Evolutionary conservation across 2,888 invertebrate species (phyloP), one percentile per base, ranked within the genome.

Genomic region (Pristionchus mayeri): DNA sequence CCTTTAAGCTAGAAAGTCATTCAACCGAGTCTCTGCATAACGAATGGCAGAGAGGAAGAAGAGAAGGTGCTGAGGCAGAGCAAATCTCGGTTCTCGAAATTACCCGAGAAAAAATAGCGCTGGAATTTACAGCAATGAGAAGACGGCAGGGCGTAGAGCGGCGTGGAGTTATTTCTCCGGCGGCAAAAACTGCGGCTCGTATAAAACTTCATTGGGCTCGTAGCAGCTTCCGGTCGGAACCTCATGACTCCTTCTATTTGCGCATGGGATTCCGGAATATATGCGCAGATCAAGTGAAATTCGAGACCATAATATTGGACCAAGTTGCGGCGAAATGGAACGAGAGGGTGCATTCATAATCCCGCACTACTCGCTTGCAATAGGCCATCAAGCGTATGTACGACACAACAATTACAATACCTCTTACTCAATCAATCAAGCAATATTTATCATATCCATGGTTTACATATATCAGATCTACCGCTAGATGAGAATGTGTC

Each of bases 21-120:
- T 63, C 34, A 63, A 63, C 34, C 63, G 63, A 34, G 63, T 21
- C 34, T 60, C 13, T 63, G 63, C 63, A 63, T 63, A 63, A 63
- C 63, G 63, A 37, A 63, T 63, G 34, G 34, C 63, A 37, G 63
- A 37, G 63, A 60, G n/a, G n/a, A 63, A 37, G 6, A 34, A 18
- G 34, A 34, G 44, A 63, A 27, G 57, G 57, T 34, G 63, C 16
- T 13, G 34, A 63, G 34, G 63, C 63, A 60, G 57, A 27, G 63
- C 44, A 63, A 63, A 63, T 63, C 63, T 63, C 63, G 63, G 34
- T 30, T 60, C 57, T 63, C 63, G 63, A 63, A 63, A 63, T 63
- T 63, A 34, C 34, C 34, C 21, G 27, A 27, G 34, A 63, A 63
- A 63, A 60, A 63, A 0, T n/a, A 60, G 30, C 21, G 34, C 30